Percentiles rank a stretch among this genome's conserved stretches.
These are phyloP conservation scores for Tetrapedia diversipes DNA, from an alignment of 2,888 invertebrate genomes.

Conservation along the genomic window DNA sequence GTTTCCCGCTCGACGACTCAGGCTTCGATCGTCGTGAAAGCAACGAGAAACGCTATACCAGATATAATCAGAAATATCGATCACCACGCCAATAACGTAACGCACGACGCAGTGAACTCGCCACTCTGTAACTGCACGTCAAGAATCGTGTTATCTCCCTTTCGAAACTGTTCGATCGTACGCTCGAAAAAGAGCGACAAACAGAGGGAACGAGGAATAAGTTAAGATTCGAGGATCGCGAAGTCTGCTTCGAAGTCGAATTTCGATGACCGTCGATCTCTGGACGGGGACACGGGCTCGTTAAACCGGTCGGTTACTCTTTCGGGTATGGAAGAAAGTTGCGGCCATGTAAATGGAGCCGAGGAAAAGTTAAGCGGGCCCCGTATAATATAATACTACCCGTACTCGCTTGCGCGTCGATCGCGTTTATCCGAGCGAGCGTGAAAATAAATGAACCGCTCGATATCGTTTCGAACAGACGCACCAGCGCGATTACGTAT, in stretches of 20 bases:
- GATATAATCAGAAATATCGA: no score
- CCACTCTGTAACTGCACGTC: no score
- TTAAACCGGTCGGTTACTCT: slow-evolving; percentile 10
- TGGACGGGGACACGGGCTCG: neutral
- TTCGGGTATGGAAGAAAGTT: slow-evolving; percentile 3
- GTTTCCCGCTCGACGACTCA: neutral
- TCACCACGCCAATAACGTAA: no score
- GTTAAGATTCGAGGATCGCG: neutral
- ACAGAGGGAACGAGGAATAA: no score
- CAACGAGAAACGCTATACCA: neutral
- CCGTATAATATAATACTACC: no score
- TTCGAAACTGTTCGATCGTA: no score
- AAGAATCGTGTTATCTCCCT: no score
- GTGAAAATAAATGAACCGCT: neutral
- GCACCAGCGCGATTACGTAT: no score
- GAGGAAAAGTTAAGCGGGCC: neutral
- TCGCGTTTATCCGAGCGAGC: neutral
- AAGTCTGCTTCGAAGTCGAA: neutral
- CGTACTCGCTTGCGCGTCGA: no score
- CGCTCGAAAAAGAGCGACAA: no score
- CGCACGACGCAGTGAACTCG: no score
- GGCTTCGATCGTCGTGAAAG: neutral
- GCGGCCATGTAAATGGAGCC: neutral
- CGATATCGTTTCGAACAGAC: neutral
- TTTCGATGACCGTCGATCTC: neutral